Evolutionary conservation across 2,888 invertebrate species (phyloP).

Genomic region (Apodemia mormo): DNA sequence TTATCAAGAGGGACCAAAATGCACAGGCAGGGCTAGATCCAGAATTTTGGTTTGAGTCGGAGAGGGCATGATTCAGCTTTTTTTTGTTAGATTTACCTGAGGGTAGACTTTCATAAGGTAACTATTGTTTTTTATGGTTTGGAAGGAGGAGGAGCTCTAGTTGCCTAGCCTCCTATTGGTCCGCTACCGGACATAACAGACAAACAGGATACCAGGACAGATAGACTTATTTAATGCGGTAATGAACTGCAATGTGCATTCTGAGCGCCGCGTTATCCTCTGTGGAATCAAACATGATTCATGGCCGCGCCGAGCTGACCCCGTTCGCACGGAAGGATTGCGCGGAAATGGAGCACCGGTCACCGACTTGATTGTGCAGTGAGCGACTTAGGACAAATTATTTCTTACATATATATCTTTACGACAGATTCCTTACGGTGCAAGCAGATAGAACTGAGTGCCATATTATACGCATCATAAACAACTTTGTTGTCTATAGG

Average conservation of each 20-base stretch:
- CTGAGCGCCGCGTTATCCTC: neutral
- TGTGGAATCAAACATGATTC: neutral
- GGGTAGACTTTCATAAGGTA: too few species aligned
- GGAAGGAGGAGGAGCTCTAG: too few species aligned
- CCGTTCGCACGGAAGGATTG: constrained; percentile 6
- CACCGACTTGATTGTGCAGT: neutral
- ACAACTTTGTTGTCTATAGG: too few species aligned
- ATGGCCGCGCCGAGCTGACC: neutral
- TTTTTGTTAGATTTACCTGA: too few species aligned
- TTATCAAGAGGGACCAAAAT: too few species aligned
- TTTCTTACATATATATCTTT: neutral
- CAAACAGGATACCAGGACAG: too few species aligned
- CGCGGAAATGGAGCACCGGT: neutral
- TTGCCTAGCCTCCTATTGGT: too few species aligned
- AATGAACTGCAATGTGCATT: neutral
- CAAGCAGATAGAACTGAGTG: neutral
- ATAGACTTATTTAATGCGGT: neutral
- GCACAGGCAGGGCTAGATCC: too few species aligned
- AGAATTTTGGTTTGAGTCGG: too few species aligned
- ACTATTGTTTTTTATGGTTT: too few species aligned
- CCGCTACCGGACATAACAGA: too few species aligned
- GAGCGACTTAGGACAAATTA: neutral
- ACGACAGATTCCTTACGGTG: neutral
- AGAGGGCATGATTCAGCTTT: too few species aligned
- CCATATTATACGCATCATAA: neutral